Conservation (phyloP, 2,113 vertebrate species). For the Vulpes vulpes region DNA sequence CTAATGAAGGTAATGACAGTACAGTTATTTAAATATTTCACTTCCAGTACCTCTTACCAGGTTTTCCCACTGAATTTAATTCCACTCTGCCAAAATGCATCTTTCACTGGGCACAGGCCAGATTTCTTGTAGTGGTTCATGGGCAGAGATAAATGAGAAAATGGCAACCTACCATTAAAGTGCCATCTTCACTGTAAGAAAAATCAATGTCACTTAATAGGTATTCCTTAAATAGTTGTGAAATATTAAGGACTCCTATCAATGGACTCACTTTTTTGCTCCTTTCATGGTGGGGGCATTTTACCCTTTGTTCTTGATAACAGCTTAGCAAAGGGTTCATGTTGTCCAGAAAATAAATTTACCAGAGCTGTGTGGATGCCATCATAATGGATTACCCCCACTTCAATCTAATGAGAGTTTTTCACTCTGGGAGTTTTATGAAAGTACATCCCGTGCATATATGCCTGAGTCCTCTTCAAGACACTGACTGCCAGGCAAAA, state of each 20-base stretch:
- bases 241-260: neutral
- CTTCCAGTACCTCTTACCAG: neutral
- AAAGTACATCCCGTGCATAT: neutral
- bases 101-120: neutral
- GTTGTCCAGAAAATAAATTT: slow-evolving; percentile 45
- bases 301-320: neutral
- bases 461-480: neutral
- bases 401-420: neutral
- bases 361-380: neutral
- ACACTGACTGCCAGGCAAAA: slow-evolving; percentile 19
- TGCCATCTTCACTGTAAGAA: neutral
- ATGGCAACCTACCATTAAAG: neutral
- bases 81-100: neutral
- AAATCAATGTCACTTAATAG: neutral
- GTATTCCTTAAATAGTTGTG: neutral
- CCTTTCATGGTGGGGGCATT: neutral
- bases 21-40: neutral
- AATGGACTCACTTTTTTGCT: slow-evolving; percentile 1
- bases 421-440: neutral
- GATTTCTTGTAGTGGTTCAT: neutral
- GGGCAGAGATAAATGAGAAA: neutral
- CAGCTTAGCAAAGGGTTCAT: slow-evolving; percentile 1
- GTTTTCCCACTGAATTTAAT: neutral
- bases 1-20: neutral
- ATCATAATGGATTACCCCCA: neutral